Evolutionary conservation across 2,888 invertebrate genomes (phyloP).

Genomic region (Drosophila dives): DNA sequence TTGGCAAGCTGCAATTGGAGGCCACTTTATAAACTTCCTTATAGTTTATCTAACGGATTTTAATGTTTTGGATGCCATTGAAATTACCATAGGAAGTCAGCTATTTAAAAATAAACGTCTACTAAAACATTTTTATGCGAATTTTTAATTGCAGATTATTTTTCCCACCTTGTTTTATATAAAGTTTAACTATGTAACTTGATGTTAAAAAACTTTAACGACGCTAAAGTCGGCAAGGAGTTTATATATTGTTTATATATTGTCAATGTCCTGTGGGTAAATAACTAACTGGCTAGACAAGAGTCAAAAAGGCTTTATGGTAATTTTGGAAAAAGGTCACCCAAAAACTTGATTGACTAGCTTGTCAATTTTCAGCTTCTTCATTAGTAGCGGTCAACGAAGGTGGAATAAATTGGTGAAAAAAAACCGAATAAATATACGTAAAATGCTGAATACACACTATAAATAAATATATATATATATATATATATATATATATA

Average conservation of each 20-base stretch:
- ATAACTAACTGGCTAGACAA: not conserved
- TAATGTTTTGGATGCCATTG: not conserved
- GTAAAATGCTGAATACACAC: slow-evolving; percentile 4
- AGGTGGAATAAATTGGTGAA: slow-evolving; percentile 66
- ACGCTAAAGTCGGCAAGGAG: not conserved
- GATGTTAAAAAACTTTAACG: not conserved
- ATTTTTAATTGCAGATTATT: not conserved
- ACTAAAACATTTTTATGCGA: not conserved
- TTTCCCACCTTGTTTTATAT: not conserved
- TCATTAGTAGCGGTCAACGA: slow-evolving; percentile 67
- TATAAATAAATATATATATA: not conserved
- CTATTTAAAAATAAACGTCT: not conserved
- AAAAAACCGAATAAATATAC: slow-evolving; percentile 19
- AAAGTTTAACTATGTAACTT: not conserved
- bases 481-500: not conserved
- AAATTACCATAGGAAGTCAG: not conserved
- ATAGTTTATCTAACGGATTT: not conserved
- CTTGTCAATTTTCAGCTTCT: slow-evolving; percentile 44
- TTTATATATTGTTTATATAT: not conserved
- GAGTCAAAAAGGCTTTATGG: not conserved
- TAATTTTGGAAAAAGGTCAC: slow-evolving; percentile 13
- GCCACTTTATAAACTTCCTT: not conserved
- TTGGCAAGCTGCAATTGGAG: not conserved
- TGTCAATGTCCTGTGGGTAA: slow-evolving; percentile 22
- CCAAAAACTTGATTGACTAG: slow-evolving; percentile 66